Evolutionary conservation across 2,888 invertebrate species (phyloP).

Genomic region (Tetropium fuscum): DNA sequence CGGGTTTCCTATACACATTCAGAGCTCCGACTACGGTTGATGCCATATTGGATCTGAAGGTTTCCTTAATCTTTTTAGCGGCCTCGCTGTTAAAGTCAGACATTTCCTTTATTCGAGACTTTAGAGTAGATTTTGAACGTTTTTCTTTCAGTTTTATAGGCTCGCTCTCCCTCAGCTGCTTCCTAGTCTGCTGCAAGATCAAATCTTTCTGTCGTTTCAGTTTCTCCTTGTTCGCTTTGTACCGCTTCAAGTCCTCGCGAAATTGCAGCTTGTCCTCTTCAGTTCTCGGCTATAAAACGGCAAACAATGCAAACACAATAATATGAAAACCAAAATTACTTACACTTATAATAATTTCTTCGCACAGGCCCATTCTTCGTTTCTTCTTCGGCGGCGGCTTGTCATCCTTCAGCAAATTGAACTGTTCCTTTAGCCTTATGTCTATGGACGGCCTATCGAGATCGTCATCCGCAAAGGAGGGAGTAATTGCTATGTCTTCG

Average conservation of each 20-base stretch:
- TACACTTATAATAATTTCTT: slow-evolving; percentile 76
- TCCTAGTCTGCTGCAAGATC: slow-evolving; percentile 65
- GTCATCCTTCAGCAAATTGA: slow-evolving; percentile 55
- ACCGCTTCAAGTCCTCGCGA: slow-evolving; percentile 78
- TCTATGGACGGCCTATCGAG: slow-evolving; percentile 53
- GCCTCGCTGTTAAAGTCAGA: slow-evolving; percentile 66
- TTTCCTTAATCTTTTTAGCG: slow-evolving; percentile 84
- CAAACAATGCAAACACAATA: neutral
- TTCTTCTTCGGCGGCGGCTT: slow-evolving; percentile 60
- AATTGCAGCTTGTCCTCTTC: slow-evolving; percentile 82
- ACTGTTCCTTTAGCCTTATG: slow-evolving; percentile 58
- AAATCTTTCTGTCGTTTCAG: slow-evolving; percentile 76
- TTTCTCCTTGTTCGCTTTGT: slow-evolving; percentile 85
- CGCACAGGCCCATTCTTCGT: slow-evolving; percentile 70
- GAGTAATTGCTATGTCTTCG: slow-evolving; percentile 48
- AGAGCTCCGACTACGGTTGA: slow-evolving; percentile 87
- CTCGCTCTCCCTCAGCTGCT: slow-evolving; percentile 45
- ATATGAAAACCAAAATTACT: slow-evolving; percentile 57
- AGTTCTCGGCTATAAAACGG: slow-evolving; percentile 76
- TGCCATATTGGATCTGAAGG: slow-evolving; percentile 84
- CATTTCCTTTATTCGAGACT: slow-evolving; percentile 60
- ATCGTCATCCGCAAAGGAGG: slow-evolving; percentile 50
- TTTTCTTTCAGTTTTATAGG: slow-evolving; percentile 51
- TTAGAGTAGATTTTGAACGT: slow-evolving; percentile 50
- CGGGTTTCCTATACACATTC: slow-evolving; percentile 88